Base-by-base conservation (phyloP, 2,797 vertebrate genomes). In the Otolemur crassicaudatus region DNA sequence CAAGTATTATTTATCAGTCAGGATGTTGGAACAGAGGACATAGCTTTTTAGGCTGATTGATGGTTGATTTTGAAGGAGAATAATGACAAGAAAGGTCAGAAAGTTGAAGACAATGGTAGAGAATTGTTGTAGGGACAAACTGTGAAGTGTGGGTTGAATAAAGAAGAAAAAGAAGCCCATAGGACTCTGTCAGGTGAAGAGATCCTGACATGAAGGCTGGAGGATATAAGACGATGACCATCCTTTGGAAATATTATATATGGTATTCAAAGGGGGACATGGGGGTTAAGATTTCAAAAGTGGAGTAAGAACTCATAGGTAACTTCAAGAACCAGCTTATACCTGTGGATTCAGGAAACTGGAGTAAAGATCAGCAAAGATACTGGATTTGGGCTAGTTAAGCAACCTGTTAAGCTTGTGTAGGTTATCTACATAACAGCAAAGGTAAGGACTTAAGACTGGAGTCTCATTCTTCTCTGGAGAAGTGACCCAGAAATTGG, bases 61-160 rank as follows among this genome's bases (percentile, higher is more conserved):
- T 53, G 72, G n/a, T 83, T 95, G 40, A 43, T 63, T 85, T 93
- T 80, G 29, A 70, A 80, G 34, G 25, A 67, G 7, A 88, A 77
- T 84, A 93, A 84, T 84, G 14, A 72, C 29, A 79, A 89, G 63
- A 85, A 72, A 88, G 40, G 20, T 23, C 23, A 79, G 80, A 89
- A 95, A 82, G 23, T n/a, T 91, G 76, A 87, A 95, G 40, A 82
- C 75, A 93, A 61, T 65, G 12, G 9, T 17, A 84, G 29, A 92
- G 13, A 93, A 12, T 72, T 79, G 61, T 84, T 85, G 46, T 46
- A 72, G 34, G 43, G 37, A 22, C 23, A 87, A 20, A 69, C 12
- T 3, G 34, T 84, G 82, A 43, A 79, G 12, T 84, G 16, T 25
- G 58, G 56, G 34, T 34, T 77, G 13, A 65, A 61, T 92, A 89